Evolutionary conservation across 1,140 invertebrate genomes (phyloP), one percentile per base, ranked within the genome.

Genomic region (Aphelenchoides fujianensis): DNA sequence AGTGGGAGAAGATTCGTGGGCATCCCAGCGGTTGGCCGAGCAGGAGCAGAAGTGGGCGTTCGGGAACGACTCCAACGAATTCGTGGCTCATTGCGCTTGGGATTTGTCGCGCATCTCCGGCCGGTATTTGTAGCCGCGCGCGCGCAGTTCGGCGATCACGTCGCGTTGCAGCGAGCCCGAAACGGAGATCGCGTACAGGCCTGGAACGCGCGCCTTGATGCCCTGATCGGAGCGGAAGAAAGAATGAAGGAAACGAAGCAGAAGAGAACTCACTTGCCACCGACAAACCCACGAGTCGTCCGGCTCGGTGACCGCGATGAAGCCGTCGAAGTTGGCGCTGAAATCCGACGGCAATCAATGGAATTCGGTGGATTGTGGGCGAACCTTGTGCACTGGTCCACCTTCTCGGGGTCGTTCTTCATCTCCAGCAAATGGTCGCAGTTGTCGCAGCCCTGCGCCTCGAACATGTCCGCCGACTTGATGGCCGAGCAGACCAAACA

Each of bases 291-390:
- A 61, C 3, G 57, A 61, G 27, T 61, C 57, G 1, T n/a, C 28
- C 36, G 57, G 57, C n/a, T 61, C 57, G n/a, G 57, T 61, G 27
- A 61, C 16, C 1, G 63, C 63, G 53, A 66, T 66, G 27, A 66
- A 32, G n/a, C 63, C 63, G 63, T 66, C 63, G 32, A 66, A 66
- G 53, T 66, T 66, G 2, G 63, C 16, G 32, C 63, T 66, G 32
- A 66, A 66, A 66, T n/a, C 12, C 19, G 41, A 9, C 19, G n/a
- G n/a, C n/a, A n/a, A n/a, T n/a, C n/a, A n/a, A n/a, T n/a, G n/a
- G n/a, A n/a, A n/a, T n/a, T n/a, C n/a, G n/a, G n/a, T n/a, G n/a
- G n/a, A n/a, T 66, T 66, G n/a, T n/a, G n/a, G n/a, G n/a, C n/a
- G n/a, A n/a, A 66, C 63, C 63, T 66, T 35, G 63, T 66, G 36